Evolutionary conservation across 37 sponge, comb jelly and placozoan species (phyloP).

Genomic region (Eunapius fragilis): DNA sequence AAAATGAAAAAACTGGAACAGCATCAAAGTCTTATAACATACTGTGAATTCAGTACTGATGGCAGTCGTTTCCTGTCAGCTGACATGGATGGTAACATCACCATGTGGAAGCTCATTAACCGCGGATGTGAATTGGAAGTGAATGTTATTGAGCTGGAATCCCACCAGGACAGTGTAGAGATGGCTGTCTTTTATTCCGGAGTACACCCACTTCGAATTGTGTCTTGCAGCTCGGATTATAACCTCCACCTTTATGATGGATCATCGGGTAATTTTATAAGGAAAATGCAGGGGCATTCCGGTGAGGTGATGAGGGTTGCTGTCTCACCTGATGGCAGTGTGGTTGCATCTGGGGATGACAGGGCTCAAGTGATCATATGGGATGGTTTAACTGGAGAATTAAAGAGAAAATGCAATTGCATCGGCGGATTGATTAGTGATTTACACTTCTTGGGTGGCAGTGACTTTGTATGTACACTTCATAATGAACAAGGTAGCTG

Average conservation of each 20-base stretch:
- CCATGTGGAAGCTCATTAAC: constrained; percentile 15
- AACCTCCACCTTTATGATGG: constrained; percentile 13
- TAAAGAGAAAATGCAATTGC: neutral
- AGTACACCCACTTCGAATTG: neutral
- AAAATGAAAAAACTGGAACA: neutral
- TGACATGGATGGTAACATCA: constrained; percentile 35
- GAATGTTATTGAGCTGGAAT: neutral
- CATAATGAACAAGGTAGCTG: no score
- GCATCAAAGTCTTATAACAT: constrained; percentile 30
- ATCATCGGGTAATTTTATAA: constrained; percentile 15
- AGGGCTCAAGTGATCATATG: constrained; percentile 16
- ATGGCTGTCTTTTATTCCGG: neutral
- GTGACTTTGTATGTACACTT: no score
- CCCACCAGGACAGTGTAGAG: constrained; percentile 11
- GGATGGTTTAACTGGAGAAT: constrained; percentile 45
- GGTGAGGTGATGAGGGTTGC: neutral
- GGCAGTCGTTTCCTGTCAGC: constrained; percentile 26
- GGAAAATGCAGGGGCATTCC: constrained; percentile 12
- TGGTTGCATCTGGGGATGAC: constrained; percentile 34
- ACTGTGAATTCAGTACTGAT: constrained; percentile 11
- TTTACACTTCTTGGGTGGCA: neutral
- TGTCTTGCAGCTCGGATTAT: constrained; percentile 13
- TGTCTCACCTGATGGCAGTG: constrained; percentile 11
- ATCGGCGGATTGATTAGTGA: neutral
- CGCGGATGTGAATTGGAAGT: neutral